Percentiles rank a stretch among this genome's conserved stretches.
phyloP scores from a whole-genome alignment of 2,888 invertebrate species.

The Hyles lineata region DNA sequence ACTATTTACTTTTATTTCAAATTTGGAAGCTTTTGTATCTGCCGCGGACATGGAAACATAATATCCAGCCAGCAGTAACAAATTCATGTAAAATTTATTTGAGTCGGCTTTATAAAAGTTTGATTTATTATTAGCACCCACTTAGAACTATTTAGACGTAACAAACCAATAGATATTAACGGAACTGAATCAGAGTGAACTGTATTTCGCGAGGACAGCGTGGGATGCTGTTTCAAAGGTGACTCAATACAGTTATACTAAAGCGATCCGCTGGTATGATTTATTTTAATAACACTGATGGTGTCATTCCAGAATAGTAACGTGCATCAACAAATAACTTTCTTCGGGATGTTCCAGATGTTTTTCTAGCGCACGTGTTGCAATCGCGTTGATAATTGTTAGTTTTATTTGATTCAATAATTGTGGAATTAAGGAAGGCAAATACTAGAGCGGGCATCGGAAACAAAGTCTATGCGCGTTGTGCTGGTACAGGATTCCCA shows the following conservation, averaged over 20 bases:
- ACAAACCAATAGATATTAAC: constrained; percentile 11
- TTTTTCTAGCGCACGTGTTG: background rate
- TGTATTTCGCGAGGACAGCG: constrained; percentile 29
- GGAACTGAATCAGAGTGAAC: constrained; percentile 30
- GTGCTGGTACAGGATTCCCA: too few relatives aligned
- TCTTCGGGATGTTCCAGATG: background rate
- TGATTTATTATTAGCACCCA: constrained; percentile 12
- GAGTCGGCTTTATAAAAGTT: background rate
- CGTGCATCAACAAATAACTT: background rate
- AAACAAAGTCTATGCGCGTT: too few relatives aligned
- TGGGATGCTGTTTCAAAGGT: constrained; percentile 22
- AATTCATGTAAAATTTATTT: constrained; percentile 3
- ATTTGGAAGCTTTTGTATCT: background rate
- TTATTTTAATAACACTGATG: background rate
- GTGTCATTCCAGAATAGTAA: constrained; percentile 10
- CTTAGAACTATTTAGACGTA: constrained; percentile 15
- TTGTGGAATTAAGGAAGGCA: too few relatives aligned
- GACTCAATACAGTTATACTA: constrained; percentile 27
- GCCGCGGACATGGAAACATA: background rate
- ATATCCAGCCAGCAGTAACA: background rate
- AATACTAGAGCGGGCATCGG: too few relatives aligned
- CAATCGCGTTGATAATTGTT: too few relatives aligned
- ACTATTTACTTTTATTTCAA: background rate
- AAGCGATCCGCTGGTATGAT: constrained; percentile 28
- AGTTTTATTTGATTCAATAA: too few relatives aligned